These are phyloP conservation scores for Rhagonycha lutea DNA, from an alignment of 2,888 invertebrate genomes.

Conservation along the genomic window DNA sequence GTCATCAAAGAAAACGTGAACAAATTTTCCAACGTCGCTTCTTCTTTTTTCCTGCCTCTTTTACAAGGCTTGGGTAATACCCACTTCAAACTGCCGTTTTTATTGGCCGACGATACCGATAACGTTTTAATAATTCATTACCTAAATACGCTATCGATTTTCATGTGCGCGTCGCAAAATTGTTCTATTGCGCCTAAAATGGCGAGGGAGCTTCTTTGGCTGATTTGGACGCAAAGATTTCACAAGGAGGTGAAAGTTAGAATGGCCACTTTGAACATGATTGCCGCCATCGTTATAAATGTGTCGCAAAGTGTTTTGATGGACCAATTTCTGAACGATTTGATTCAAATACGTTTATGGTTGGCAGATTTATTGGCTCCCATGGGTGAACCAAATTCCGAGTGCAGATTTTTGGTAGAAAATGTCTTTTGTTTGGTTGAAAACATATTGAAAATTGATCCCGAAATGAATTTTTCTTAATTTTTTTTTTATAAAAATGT, in stretches of 20 bases:
- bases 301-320: conserved; percentile 63
- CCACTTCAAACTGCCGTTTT: conserved; percentile 58
- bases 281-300: conserved; percentile 67
- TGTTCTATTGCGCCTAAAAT: conserved; percentile 67
- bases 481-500: neutral
- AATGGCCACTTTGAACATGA: conserved; percentile 66
- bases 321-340: conserved; percentile 63
- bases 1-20: conserved; percentile 58
- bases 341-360: conserved; percentile 72
- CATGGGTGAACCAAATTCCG: conserved; percentile 66
- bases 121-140: conserved; percentile 70
- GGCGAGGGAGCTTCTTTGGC: conserved; percentile 67
- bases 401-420: conserved; percentile 66
- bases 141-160: conserved; percentile 68
- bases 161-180: conserved; percentile 72
- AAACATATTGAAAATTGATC: conserved; percentile 50
- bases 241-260: conserved; percentile 70
- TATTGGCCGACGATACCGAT: conserved; percentile 66
- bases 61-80: conserved; percentile 69
- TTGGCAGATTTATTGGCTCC: conserved; percentile 62
- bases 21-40: conserved; percentile 73
- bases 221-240: conserved; percentile 69
- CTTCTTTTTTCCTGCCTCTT: conserved; percentile 83
- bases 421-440: conserved; percentile 65
- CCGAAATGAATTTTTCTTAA: conserved; percentile 9